These are phyloP conservation scores for Protobothrops mucrosquamatus DNA, from an alignment of 2,113 vertebrate genomes.

Conservation along the genomic window DNA sequence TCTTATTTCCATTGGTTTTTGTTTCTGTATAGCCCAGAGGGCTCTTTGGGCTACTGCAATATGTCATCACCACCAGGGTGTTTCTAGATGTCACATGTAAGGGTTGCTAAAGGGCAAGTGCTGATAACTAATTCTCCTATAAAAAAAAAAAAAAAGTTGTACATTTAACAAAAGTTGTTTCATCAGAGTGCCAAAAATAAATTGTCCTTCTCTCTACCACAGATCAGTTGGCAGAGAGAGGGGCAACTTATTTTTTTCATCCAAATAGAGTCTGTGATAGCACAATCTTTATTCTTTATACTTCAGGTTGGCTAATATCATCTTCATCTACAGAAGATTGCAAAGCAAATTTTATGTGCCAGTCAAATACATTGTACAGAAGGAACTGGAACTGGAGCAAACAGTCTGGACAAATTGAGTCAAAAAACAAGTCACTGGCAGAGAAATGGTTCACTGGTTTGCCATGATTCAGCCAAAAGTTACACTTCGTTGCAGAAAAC, in stretches of 20 bases:
- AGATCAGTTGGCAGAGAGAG: neutral
- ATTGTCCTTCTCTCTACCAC: neutral
- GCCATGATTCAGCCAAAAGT: neutral
- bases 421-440: neutral
- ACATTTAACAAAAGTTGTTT: neutral
- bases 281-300: neutral
- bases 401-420: neutral
- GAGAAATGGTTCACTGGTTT: neutral
- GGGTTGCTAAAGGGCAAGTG: conserved; percentile 20
- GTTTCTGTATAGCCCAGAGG: conserved; percentile 30
- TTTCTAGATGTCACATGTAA: neutral
- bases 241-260: neutral
- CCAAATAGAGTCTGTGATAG: neutral
- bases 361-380: neutral
- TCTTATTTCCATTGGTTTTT: conserved; percentile 19
- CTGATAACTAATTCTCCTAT: neutral
- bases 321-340: neutral
- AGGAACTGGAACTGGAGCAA: neutral
- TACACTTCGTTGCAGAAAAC: neutral
- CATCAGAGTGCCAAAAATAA: neutral
- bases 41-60: conserved; percentile 28
- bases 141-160: neutral
- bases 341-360: neutral
- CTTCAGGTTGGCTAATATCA: neutral
- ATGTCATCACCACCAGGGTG: conserved; percentile 5